Percentiles rank a stretch among this genome's conserved stretches.
phyloP scores from a whole-genome alignment of 2,888 invertebrate species.

The Spodoptera exigua region DNA sequence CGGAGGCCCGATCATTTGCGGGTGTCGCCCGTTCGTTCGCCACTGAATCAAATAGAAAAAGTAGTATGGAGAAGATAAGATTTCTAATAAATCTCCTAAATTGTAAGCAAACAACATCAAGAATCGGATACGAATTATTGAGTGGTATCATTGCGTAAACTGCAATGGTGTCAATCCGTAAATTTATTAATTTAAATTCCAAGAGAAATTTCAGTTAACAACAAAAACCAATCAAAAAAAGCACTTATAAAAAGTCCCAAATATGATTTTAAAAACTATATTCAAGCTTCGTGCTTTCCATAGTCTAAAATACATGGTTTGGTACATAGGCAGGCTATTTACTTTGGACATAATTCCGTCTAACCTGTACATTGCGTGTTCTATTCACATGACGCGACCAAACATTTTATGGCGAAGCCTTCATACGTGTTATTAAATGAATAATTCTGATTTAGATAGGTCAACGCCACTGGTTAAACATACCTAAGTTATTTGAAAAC shows the following conservation, averaged over 20 bases:
- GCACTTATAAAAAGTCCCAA: slow-evolving; percentile 6
- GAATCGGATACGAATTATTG: too few relatives aligned
- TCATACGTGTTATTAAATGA: slow-evolving; percentile 28
- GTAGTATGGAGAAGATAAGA: too few relatives aligned
- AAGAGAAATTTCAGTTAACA: too few relatives aligned
- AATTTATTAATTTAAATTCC: too few relatives aligned
- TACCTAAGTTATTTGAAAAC: slow-evolving; percentile 5
- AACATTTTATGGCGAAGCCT: slow-evolving; percentile 23
- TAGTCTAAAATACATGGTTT: not conserved
- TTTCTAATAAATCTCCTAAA: too few relatives aligned
- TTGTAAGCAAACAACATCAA: too few relatives aligned
- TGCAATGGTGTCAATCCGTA: too few relatives aligned
- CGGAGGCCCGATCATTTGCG: too few relatives aligned
- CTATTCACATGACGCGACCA: slow-evolving; percentile 15
- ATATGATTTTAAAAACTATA: slow-evolving; percentile 42
- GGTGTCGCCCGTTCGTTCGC: too few relatives aligned
- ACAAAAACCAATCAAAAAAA: not conserved
- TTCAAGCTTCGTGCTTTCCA: slow-evolving; percentile 10
- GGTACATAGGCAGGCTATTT: not conserved
- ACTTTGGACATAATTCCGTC: slow-evolving; percentile 20
- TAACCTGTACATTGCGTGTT: slow-evolving; percentile 37
- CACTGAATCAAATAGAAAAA: too few relatives aligned
- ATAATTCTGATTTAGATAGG: slow-evolving; percentile 45
- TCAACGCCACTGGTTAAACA: slow-evolving; percentile 7
- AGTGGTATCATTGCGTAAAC: too few relatives aligned